These are phyloP conservation scores for Polypterus bichir DNA, from an alignment of 2,113 vertebrate species.

Conservation along the genomic window DNA sequence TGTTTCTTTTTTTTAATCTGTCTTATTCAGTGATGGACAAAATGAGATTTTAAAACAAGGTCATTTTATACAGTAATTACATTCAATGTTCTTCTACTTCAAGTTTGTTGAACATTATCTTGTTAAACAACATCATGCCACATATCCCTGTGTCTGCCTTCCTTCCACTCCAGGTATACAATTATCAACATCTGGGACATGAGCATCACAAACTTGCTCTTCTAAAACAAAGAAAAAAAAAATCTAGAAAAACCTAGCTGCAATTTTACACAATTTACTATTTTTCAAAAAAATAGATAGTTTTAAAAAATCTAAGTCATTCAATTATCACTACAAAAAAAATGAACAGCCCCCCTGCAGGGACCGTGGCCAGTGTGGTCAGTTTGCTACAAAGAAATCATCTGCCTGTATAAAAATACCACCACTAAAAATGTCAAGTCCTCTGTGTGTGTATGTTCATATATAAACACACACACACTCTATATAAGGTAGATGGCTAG, in stretches of 20 bases:
- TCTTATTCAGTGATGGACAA: not conserved
- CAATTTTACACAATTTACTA: not conserved
- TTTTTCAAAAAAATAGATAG: not conserved
- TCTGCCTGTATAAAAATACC: constrained; percentile 6
- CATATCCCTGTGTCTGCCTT: not conserved
- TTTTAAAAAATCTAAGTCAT: not conserved
- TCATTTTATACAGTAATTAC: not conserved
- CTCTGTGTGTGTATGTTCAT: not conserved
- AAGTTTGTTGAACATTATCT: constrained; percentile 1
- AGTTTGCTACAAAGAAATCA: not conserved
- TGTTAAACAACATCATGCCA: not conserved
- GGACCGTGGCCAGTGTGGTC: constrained; percentile 2
- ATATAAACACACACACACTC: not conserved
- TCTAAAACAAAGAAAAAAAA: not conserved
- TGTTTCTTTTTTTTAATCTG: too few species aligned
- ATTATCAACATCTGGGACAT: not conserved
- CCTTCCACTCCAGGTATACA: not conserved
- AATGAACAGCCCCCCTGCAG: not conserved
- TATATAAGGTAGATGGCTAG: not conserved
- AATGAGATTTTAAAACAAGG: not conserved
- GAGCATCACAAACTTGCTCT: not conserved
- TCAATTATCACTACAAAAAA: not conserved
- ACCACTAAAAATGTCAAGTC: not conserved
- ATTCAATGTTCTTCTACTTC: constrained; percentile 2
- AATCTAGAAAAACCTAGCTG: not conserved